Evolutionary conservation across 2,113 vertebrate genomes (phyloP), one percentile per base, ranked within the genome.

Genomic region (Menura novaehollandiae): DNA sequence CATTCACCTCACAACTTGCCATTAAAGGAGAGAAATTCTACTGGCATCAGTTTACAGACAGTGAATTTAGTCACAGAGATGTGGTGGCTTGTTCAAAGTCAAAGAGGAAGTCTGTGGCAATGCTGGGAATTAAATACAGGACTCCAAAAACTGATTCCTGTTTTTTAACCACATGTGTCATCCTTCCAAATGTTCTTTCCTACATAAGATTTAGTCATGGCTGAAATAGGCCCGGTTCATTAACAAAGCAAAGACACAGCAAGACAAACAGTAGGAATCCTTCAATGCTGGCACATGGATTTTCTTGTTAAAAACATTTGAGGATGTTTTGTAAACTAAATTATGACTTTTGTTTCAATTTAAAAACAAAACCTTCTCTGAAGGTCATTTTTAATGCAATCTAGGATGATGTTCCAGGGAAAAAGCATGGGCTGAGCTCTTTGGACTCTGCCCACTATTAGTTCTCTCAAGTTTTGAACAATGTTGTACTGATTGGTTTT

Each of bases 81-180:
- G 75, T 37, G 58, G 71, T 73, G 55, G 66, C 67, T 93, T 80
- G 27, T 59, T 84, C 71, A 77, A 79, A 94, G 91, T 94, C 67
- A 73, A 66, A 66, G 26, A 93, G 88, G 85, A 96, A 92, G 75
- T 88, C 82, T 90, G 90, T 93, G 93, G 95, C 59, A 91, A 94
- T 56, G 35, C 47, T 84, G 60, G 79, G 68, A 93, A 96, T 80
- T 78, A 88, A 96, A 93, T 60, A n/a, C 60, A 89, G 78, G 76
- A 37, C 55, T 89, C 41, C 82, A 74, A 47, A 96, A 94, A 90
- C 33, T 83, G 43, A 84, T 76, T 88, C 75, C 67, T 93, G 37
- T 41, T 88, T 96, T 76, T 71, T 80, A 94, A 91, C 88, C 88
- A 91, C 88, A 94, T 37, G 19, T 37, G 2, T 89, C 78, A 88